Evolutionary conservation across 2,113 vertebrate genomes (phyloP).

Genomic region (Pangasianodon hypophthalmus): DNA sequence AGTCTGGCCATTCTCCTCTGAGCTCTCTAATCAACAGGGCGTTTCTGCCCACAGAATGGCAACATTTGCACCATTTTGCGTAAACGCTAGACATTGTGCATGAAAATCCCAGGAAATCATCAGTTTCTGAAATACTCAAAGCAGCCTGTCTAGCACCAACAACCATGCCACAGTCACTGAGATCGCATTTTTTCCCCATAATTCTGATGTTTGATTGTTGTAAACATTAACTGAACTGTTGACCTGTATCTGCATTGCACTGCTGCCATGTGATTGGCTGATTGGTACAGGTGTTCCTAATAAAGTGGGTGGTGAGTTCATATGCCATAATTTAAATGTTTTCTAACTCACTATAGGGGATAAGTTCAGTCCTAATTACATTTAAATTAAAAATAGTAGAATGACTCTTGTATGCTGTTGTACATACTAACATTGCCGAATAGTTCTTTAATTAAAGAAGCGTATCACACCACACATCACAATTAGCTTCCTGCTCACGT

Average conservation of each 20-base stretch:
- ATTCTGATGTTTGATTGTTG: background rate
- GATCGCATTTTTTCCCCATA: background rate
- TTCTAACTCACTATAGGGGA: background rate
- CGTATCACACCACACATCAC: background rate
- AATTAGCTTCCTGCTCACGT: background rate
- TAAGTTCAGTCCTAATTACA: background rate
- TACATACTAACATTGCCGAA: background rate
- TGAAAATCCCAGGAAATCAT: background rate
- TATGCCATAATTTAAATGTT: background rate
- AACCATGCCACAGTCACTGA: background rate
- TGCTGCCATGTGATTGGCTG: background rate
- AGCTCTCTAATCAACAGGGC: background rate
- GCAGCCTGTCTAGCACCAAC: background rate
- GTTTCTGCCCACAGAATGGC: background rate
- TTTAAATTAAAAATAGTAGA: background rate
- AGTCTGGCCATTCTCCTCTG: background rate
- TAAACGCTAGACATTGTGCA: background rate
- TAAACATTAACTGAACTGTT: background rate
- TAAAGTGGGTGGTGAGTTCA: background rate
- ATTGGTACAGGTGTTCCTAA: background rate
- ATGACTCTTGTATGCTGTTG: background rate
- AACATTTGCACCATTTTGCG: background rate
- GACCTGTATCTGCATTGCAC: background rate
- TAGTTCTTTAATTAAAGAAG: background rate
- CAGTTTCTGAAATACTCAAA: background rate